Base-by-base conservation (phyloP, 2,797 vertebrate species). In the Hafferia zeledoni region DNA sequence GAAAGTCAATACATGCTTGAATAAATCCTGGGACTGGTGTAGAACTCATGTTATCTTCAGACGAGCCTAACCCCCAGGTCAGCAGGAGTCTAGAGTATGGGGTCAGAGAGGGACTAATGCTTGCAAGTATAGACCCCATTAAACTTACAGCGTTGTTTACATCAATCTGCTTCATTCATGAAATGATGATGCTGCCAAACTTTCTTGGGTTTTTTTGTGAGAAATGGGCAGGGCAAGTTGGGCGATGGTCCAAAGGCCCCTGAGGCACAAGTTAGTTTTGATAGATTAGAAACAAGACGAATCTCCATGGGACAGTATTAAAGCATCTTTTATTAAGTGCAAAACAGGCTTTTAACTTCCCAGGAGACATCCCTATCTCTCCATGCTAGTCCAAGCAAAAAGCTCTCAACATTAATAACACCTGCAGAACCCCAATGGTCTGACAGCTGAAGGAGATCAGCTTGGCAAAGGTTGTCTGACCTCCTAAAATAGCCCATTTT, bases 371-470 rank as follows among this genome's bases (percentile, higher is more conserved):
- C 85, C 44, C 77, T 94, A 77, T 95, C 92, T 92, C 94, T 64
- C 85, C 68, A 72, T 72, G 78, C 65, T 95, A 89, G 76, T 84
- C 74, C 91, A 93, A 94, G 93, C 91, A 96, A 96, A 96, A 95
- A 93, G 91, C 94, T 96, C 94, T 94, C 95, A 95, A 85, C 95
- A 94, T 95, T 97, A 93, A 91, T 94, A 94, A 94, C 82, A 91
- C 91, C 95, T 94, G 94, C 52, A 91, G 83, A 93, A 88, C 50
- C 41, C 89, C 56, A 27, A 47, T 82, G 33, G 33, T 83, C 41
- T 90, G 91, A 96, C 87, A 91, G 74, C 90, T 88, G 83, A 57
- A 90, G 89, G 44, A 71, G 88, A 94, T n/a, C 33, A 74, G 65
- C 76, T 83, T 88, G 69, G 76, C 79, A 83, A 87, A 80, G 50